Evolutionary conservation across 2,797 vertebrate species (phyloP).

Genomic region (Chrysocyon brachyurus): DNA sequence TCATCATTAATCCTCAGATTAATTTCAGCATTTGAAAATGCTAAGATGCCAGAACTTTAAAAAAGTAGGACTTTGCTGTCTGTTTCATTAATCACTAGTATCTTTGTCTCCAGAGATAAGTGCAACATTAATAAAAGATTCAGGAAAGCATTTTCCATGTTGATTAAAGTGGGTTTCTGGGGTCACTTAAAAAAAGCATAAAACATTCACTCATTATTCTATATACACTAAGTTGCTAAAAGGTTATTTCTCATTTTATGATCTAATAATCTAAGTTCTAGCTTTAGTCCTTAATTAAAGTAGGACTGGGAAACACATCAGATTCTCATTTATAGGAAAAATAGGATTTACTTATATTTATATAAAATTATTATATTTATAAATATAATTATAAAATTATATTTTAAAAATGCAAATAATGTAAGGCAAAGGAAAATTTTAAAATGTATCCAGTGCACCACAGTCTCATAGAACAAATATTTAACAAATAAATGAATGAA

Average conservation of each 20-base stretch:
- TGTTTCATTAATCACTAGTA: conserved; percentile 67
- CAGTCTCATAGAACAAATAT: background rate
- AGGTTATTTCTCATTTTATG: conserved; percentile 50
- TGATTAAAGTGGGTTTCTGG: conserved; percentile 62
- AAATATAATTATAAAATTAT: no score
- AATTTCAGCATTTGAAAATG: conserved; percentile 66
- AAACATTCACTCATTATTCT: conserved; percentile 55
- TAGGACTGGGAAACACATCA: conserved; percentile 22
- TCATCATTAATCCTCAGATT: conserved; percentile 70
- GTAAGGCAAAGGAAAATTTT: conserved; percentile 22
- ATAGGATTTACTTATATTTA: conserved; percentile 21
- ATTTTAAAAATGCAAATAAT: conserved; percentile 39
- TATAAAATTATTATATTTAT: conserved; percentile 1
- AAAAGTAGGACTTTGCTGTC: conserved; percentile 6
- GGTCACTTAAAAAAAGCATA: conserved; percentile 52
- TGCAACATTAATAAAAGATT: conserved; percentile 61
- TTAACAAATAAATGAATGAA: conserved; percentile 14
- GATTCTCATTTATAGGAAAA: conserved; percentile 9
- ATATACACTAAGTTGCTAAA: conserved; percentile 15
- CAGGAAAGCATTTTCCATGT: conserved; percentile 41
- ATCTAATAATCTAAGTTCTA: conserved; percentile 52
- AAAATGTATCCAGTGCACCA: background rate
- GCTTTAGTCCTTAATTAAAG: conserved; percentile 51
- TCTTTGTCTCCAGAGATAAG: conserved; percentile 57
- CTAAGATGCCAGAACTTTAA: conserved; percentile 50